Base-by-base conservation (phyloP, 2,113 vertebrate species). In the Phodopus roborovskii region DNA sequence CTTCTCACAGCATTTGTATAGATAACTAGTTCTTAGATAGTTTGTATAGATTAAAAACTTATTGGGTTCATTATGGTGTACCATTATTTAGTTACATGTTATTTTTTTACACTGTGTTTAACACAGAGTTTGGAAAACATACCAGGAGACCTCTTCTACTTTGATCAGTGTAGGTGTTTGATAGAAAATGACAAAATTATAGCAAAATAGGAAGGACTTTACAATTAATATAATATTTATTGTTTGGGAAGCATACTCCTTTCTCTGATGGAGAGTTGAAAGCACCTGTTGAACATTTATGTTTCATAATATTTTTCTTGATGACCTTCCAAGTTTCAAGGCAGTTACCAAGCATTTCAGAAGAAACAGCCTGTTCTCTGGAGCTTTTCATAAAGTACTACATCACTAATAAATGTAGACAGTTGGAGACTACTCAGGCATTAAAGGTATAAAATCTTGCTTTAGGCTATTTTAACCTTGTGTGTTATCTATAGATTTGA, bases 1-100 rank as follows among this genome's bases (percentile, higher is more conserved):
- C 4, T 68, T 20, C 66, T 68, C 62, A 75, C 60, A 30, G 22
- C 16, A 86, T 84, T 96, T 94, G 79, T 64, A 62, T 58, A 83
- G 60, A 79, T 83, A 45, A 53, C 19, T 95, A 5, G 0, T 28
- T 88, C 83, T 70, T 83, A 19, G 45, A 75, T 15, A 45, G 15
- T 53, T 62, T 81, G 3, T 79, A 62, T 1, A 82, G 45, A 92
- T 74, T 96, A 85, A 92, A 73, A 53, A 95, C 85, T 92, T 30
- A 77, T n/a, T 92, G 39, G 56, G 92, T 83, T 74, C 30, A 94
- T 91, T 96, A 60, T 39, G 58, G 12, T 60, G 13, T 62, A 64
- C 66, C 9, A 20, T 83, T 84, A 92, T 75, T 90, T 90, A 91
- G 24, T 81, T 92, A 66, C 39, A 53, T 79, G 11, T 36, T 4